Conservation (phyloP, 2,797 vertebrate species). For the Bovichtus diacanthus region DNA sequence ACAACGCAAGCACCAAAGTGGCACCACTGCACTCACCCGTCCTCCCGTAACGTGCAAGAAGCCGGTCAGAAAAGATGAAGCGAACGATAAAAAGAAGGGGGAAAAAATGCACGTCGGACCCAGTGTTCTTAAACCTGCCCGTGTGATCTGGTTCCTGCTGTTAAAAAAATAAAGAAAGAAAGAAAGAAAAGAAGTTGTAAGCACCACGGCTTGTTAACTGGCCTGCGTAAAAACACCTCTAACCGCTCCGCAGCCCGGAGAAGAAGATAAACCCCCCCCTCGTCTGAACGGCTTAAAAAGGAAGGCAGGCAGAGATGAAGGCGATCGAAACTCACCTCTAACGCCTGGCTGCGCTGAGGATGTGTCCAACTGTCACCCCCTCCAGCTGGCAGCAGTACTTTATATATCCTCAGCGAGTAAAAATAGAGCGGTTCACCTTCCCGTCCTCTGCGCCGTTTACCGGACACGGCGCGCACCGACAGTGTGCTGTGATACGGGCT, state of each 20-base stretch:
- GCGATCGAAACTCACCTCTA: conserved; percentile 72
- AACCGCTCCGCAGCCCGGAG: conserved; percentile 5
- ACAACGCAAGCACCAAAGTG: conserved; percentile 39
- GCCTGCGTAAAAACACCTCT: conserved; percentile 8
- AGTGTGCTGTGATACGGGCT: conserved; percentile 14
- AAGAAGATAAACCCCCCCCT: conserved; percentile 36
- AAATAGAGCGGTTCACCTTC: conserved; percentile 62
- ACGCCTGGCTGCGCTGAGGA: conserved; percentile 56
- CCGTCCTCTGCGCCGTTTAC: conserved; percentile 46
- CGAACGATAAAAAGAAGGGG: no score
- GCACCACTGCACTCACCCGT: conserved; percentile 61
- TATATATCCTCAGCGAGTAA: conserved; percentile 68
- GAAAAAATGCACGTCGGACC: neutral
- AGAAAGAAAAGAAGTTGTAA: conserved; percentile 23
- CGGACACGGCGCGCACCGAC: conserved; percentile 46
- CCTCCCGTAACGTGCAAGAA: conserved; percentile 39
- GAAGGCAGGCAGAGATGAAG: conserved; percentile 44
- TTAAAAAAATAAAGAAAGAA: no score
- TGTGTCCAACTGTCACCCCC: conserved; percentile 56
- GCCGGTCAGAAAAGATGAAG: conserved; percentile 17
- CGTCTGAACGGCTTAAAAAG: conserved; percentile 55
- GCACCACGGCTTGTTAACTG: conserved; percentile 7
- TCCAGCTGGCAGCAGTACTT: conserved; percentile 52
- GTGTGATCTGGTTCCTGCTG: neutral
- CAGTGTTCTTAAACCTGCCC: conserved; percentile 13